Percentiles rank a stretch among this genome's conserved stretches.
Evolutionary conservation across 1,140 invertebrate genomes (phyloP).

Genomic region (Drosophila guanche): DNA sequence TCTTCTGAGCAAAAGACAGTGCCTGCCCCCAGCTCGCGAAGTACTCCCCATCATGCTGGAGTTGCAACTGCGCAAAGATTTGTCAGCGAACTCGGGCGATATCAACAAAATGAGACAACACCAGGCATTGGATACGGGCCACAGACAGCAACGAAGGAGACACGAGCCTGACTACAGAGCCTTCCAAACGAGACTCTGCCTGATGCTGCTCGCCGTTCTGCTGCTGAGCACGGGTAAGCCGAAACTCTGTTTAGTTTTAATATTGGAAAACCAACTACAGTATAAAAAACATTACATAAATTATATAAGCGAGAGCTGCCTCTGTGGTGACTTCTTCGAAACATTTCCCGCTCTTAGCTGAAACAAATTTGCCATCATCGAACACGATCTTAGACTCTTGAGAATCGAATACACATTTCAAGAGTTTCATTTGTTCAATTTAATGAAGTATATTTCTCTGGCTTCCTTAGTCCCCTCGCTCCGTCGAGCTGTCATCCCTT

Average conservation of each 20-base stretch:
- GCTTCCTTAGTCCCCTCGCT: slow-evolving; percentile 7
- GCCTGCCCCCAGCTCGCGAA: slow-evolving; percentile 15
- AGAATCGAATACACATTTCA: slow-evolving; percentile 19
- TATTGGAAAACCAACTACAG: not conserved
- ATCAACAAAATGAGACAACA: slow-evolving; percentile 46
- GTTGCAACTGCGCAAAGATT: slow-evolving; percentile 39
- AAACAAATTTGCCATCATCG: slow-evolving; percentile 6
- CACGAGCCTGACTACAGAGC: slow-evolving; percentile 24
- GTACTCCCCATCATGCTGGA: slow-evolving; percentile 44
- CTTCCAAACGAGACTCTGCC: slow-evolving; percentile 11
- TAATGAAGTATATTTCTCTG: slow-evolving; percentile 53
- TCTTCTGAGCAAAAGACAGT: slow-evolving; percentile 39
- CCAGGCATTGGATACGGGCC: slow-evolving; percentile 25
- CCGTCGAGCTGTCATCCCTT: slow-evolving; percentile 38
- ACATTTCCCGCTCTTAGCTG: not conserved
- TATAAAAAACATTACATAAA: too few relatives aligned
- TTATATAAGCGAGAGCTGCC: too few relatives aligned
- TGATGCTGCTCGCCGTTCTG: slow-evolving; percentile 35
- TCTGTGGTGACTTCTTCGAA: too few relatives aligned
- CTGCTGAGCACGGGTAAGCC: slow-evolving; percentile 61
- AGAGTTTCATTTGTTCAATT: slow-evolving; percentile 47
- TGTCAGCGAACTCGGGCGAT: slow-evolving; percentile 45
- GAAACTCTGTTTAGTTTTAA: slow-evolving; percentile 5
- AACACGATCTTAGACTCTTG: slow-evolving; percentile 3
- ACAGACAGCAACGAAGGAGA: slow-evolving; percentile 30